Conservation (phyloP, 2,888 invertebrate species). For the Mythimna ferrago region DNA sequence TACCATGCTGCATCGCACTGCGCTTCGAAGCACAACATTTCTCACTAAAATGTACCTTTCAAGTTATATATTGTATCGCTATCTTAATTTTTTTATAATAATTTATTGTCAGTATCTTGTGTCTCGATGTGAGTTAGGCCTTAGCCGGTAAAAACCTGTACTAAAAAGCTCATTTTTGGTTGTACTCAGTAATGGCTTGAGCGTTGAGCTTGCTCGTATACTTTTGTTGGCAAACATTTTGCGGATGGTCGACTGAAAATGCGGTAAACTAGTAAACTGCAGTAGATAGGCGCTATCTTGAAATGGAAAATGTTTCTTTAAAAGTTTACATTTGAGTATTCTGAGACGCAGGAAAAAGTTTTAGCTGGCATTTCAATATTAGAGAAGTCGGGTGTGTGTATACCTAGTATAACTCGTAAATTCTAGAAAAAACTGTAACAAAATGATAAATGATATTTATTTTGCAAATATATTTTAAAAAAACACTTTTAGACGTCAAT, state of each 20-base stretch:
- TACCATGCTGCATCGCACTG: not conserved
- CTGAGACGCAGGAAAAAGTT: not conserved
- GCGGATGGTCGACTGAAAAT: slow-evolving; percentile 17
- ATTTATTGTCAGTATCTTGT: too few species aligned
- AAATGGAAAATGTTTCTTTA: slow-evolving; percentile 16
- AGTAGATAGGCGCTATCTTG: slow-evolving; percentile 10
- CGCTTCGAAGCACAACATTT: not conserved
- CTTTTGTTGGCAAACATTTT: slow-evolving; percentile 36
- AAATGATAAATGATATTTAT: too few species aligned
- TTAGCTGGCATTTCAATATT: too few species aligned
- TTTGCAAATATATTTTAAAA: too few species aligned
- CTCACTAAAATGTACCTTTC: not conserved
- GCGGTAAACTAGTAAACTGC: slow-evolving; percentile 13
- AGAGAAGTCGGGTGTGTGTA: too few species aligned
- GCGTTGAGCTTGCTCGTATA: slow-evolving; percentile 8
- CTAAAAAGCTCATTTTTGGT: slow-evolving; percentile 47
- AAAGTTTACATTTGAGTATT: slow-evolving; percentile 1
- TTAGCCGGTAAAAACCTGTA: slow-evolving; percentile 30
- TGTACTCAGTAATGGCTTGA: slow-evolving; percentile 36
- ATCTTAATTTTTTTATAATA: not conserved
- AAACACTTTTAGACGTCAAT: too few species aligned
- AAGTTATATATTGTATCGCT: not conserved
- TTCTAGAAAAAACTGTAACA: too few species aligned
- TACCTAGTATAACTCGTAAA: too few species aligned
- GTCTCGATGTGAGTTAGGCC: not conserved